phyloP scores from a whole-genome alignment of 1,140 invertebrate genomes.

The Choristoneura fumiferana region DNA sequence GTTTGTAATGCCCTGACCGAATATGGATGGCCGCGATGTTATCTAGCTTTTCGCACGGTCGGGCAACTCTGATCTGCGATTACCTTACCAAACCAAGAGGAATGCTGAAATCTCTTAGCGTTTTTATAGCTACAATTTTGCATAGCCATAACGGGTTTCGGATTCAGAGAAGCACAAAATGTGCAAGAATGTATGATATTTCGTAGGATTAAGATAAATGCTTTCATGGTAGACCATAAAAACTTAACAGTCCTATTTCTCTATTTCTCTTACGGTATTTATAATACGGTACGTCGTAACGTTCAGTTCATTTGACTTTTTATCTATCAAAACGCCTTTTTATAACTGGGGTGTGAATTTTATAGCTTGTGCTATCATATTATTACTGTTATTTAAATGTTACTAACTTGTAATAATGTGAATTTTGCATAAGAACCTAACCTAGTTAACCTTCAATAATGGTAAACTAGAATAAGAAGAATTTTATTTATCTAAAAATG shows the following conservation, averaged over 20 bases:
- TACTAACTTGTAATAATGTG: not conserved
- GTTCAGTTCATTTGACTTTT: not conserved
- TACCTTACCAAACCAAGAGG: slow-evolving; percentile 7
- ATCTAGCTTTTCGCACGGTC: slow-evolving; percentile 24
- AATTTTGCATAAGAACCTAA: too few relatives aligned
- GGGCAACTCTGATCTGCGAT: not conserved
- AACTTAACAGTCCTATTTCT: too few relatives aligned
- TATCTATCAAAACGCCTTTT: not conserved
- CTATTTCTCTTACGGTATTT: too few relatives aligned
- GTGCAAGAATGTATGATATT: too few relatives aligned
- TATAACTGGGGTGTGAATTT: not conserved
- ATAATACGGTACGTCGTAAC: too few relatives aligned
- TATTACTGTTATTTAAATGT: not conserved
- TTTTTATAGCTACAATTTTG: slow-evolving; percentile 3
- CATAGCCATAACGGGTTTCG: not conserved
- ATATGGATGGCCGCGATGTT: slow-evolving; percentile 20
- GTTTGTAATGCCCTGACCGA: slow-evolving; percentile 14
- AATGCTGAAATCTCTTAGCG: not conserved
- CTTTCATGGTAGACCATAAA: too few relatives aligned
- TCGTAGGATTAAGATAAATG: too few relatives aligned
- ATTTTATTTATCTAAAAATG: too few relatives aligned
- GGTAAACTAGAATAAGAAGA: too few relatives aligned
- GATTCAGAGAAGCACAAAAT: not conserved
- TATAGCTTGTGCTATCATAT: not conserved
- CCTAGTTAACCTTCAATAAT: too few relatives aligned